Conservation (phyloP, 1,140 invertebrate species). For the Dendrolimus kikuchii region DNA sequence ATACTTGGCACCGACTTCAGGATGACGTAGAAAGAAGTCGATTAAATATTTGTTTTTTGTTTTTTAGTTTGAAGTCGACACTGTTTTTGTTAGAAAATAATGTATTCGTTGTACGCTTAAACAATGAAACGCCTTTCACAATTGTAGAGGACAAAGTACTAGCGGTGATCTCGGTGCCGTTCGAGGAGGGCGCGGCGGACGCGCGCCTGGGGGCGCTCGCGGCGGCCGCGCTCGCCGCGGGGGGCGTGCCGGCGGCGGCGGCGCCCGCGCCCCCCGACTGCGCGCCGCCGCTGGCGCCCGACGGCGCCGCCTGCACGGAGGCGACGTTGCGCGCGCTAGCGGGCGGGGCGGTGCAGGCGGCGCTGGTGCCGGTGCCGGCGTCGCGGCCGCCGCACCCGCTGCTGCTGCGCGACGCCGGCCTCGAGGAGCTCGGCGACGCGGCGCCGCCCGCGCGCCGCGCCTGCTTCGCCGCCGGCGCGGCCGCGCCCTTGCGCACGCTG, state of each 20-base stretch:
- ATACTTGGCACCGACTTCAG: too few species aligned
- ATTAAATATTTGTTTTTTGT: too few species aligned
- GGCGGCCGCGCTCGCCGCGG: slow-evolving; percentile 5
- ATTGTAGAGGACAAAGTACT: too few species aligned
- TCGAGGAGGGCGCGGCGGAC: too few species aligned
- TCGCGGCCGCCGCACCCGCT: slow-evolving; percentile 9
- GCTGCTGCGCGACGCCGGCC: slow-evolving; percentile 12
- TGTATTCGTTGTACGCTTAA: too few species aligned
- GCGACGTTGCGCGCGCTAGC: slow-evolving; percentile 79
- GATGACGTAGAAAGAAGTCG: too few species aligned
- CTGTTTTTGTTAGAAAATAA: too few species aligned
- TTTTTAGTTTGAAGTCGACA: too few species aligned
- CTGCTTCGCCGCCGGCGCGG: slow-evolving; percentile 39
- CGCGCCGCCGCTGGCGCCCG: slow-evolving; percentile 73
- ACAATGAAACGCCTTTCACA: too few species aligned
- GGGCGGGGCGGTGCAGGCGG: slow-evolving; percentile 76
- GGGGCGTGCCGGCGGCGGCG: slow-evolving; percentile 1
- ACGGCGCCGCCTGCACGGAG: slow-evolving; percentile 77
- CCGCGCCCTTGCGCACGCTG: slow-evolving; percentile 3
- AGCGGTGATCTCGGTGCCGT: too few species aligned
- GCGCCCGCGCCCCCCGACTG: slow-evolving; percentile 23
- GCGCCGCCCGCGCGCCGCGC: slow-evolving; percentile 82
- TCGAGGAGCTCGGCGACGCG: slow-evolving; percentile 51
- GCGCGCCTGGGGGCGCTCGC: neutral
- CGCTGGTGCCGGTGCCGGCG: slow-evolving; percentile 8